These are phyloP conservation scores for Scaptomyza caliginosa DNA, from an alignment of 2,888 invertebrate genomes.

Conservation along the genomic window DNA sequence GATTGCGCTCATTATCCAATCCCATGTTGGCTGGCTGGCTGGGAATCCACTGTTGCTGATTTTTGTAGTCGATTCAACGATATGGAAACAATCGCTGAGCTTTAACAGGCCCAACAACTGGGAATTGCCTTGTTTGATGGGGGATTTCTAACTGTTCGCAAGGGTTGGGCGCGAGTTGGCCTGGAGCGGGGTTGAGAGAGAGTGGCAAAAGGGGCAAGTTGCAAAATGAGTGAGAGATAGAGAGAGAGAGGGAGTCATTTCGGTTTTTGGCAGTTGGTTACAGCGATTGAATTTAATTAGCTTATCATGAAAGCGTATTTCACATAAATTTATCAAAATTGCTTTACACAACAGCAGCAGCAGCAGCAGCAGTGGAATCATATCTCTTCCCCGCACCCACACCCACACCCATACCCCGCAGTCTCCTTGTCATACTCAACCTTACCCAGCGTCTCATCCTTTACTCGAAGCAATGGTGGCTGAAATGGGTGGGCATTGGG, in stretches of 20 bases:
- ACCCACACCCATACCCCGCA: neutral
- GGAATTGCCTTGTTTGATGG: conserved; percentile 16
- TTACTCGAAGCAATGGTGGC: neutral
- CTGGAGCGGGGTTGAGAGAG: neutral
- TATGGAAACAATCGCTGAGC: conserved; percentile 71
- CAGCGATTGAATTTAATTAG: conserved; percentile 80
- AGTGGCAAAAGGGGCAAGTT: neutral
- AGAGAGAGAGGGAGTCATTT: conserved; percentile 37
- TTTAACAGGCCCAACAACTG: conserved; percentile 51
- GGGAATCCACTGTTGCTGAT: conserved; percentile 42
- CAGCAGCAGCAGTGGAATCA: conserved; percentile 53
- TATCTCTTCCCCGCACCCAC: conserved; percentile 19
- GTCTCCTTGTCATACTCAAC: too few relatives aligned
- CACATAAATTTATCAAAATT: conserved; percentile 79
- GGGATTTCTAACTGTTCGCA: conserved; percentile 1
- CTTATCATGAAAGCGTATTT: conserved; percentile 80
- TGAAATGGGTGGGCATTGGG: conserved; percentile 1
- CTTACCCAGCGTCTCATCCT: too few relatives aligned
- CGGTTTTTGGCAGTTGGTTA: conserved; percentile 77
- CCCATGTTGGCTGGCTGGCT: conserved; percentile 20
- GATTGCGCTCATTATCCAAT: conserved; percentile 39
- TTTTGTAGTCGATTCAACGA: conserved; percentile 62
- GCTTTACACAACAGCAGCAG: conserved; percentile 69
- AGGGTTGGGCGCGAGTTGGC: too few relatives aligned
- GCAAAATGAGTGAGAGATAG: neutral